These are phyloP conservation scores for Thera britannica DNA, from an alignment of 2,888 invertebrate species.

Conservation along the genomic window DNA sequence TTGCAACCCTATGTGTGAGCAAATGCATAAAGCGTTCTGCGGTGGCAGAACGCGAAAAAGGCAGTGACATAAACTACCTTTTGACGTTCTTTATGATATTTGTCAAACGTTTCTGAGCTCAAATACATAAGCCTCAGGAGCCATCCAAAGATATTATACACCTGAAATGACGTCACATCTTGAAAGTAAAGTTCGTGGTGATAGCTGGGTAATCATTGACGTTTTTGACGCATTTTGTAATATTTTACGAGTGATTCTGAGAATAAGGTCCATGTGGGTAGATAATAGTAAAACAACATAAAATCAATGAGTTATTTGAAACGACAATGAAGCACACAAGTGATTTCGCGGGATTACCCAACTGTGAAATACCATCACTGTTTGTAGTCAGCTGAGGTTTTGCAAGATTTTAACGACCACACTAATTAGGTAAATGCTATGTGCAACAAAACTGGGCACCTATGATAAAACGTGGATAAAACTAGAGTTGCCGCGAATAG, in stretches of 20 bases:
- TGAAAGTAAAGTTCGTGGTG: too few species aligned
- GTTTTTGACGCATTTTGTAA: neutral
- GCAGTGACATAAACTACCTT: too few species aligned
- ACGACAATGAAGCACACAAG: conserved; percentile 41
- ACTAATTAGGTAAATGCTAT: conserved; percentile 56
- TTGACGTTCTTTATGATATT: too few species aligned
- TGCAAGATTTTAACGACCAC: conserved; percentile 50
- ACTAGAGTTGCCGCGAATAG: too few species aligned
- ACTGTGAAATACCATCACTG: conserved; percentile 52
- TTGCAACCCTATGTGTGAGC: conserved; percentile 21
- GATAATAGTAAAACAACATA: conserved; percentile 13
- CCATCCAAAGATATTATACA: too few species aligned
- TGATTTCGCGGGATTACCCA: conserved; percentile 48
- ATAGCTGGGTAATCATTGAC: neutral
- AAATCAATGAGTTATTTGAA: conserved; percentile 36
- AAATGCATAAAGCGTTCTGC: neutral
- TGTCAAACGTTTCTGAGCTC: too few species aligned
- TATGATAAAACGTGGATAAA: conserved; percentile 15
- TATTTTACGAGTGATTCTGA: neutral
- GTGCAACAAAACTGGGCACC: conserved; percentile 18
- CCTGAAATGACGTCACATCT: too few species aligned
- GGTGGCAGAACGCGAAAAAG: too few species aligned
- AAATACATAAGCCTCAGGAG: too few species aligned
- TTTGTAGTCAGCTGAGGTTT: conserved; percentile 46
- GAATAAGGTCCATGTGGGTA: neutral